Base-by-base conservation (phyloP, 2,888 invertebrate species). In the Subacronicta megacephala region DNA sequence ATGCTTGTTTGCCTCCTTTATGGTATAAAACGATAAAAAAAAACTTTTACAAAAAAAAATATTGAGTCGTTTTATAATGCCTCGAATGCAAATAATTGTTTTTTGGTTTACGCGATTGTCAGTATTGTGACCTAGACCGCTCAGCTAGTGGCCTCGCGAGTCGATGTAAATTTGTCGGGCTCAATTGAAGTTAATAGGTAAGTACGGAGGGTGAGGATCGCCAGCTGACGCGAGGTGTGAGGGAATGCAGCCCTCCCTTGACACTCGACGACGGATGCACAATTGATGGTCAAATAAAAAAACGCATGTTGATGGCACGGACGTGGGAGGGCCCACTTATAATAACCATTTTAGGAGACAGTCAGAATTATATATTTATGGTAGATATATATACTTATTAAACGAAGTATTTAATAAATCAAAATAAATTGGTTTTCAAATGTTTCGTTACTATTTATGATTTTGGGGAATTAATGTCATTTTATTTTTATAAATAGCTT, bases 161-260 rank as follows among this genome's bases (percentile, higher is more conserved):
- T 84, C 84, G 88, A 94, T 93, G 93, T 93, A 93, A 93, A 94
- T 94, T 93, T 93, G 93, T 93, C 88, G 87, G 81, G 90, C 93
- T 92, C 93, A 94, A 94, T 94, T 94, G 94, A 93, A 94, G 93
- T 93, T 93, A 93, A 93, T 93, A 92, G 89, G 88, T 86, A 87
- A 81, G 83, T 82, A 75, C 83, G 85, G 91, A 93, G 93, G 93
- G 93, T 89, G 89, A 88, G 90, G 89, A 83, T 81, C 77, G 83
- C 89, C 92, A 93, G 93, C 93, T 93, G 93, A 91, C 92, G 91
- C 85, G 88, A 92, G 90, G 93, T 93, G 93, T 92, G 93, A 93
- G 93, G 93, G 94, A 94, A 94, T 94, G 88, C 79, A 75, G 85
- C 88, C 92, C 92, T 90, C 89, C 87, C 87, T 81, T 76, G 68